Evolutionary conservation across 2,888 invertebrate species (phyloP).

Genomic region (Cepaea hortensis): DNA sequence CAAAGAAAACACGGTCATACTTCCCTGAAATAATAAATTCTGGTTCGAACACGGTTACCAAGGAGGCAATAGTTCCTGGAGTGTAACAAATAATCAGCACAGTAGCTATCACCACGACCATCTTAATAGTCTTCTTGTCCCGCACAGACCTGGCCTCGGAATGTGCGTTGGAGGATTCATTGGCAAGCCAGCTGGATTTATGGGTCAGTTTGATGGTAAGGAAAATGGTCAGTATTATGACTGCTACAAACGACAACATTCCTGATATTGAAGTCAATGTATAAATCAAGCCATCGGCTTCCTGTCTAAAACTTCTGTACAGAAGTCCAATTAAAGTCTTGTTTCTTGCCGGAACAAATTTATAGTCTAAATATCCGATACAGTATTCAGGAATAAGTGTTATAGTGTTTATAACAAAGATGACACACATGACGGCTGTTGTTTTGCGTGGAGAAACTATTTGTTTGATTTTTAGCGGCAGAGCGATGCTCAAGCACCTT

Average conservation of each 20-base stretch:
- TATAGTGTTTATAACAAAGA: neutral
- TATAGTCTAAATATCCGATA: slow-evolving; percentile 18
- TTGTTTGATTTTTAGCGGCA: slow-evolving; percentile 31
- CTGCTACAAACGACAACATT: too few relatives aligned
- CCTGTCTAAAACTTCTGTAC: neutral
- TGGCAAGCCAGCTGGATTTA: neutral
- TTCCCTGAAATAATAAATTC: neutral
- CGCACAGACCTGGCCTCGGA: neutral
- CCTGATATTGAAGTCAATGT: too few relatives aligned
- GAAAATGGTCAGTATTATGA: too few relatives aligned
- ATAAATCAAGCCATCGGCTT: neutral
- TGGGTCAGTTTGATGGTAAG: neutral
- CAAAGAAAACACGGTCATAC: neutral
- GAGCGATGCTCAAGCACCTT: slow-evolving; percentile 12
- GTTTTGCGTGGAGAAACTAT: slow-evolving; percentile 29
- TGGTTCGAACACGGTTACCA: slow-evolving; percentile 1
- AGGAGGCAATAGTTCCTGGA: neutral
- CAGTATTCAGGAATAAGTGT: slow-evolving; percentile 29
- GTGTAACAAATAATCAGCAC: slow-evolving; percentile 16
- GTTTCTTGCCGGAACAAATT: slow-evolving; percentile 26
- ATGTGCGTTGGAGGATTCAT: too few relatives aligned
- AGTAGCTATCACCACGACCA: neutral
- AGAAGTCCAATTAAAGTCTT: slow-evolving; percentile 29
- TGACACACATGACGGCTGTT: neutral
- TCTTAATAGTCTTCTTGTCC: slow-evolving; percentile 5